These are phyloP conservation scores for Mormyrus proboscirostris DNA, from an alignment of 2,797 vertebrate species.

Conservation along the genomic window DNA sequence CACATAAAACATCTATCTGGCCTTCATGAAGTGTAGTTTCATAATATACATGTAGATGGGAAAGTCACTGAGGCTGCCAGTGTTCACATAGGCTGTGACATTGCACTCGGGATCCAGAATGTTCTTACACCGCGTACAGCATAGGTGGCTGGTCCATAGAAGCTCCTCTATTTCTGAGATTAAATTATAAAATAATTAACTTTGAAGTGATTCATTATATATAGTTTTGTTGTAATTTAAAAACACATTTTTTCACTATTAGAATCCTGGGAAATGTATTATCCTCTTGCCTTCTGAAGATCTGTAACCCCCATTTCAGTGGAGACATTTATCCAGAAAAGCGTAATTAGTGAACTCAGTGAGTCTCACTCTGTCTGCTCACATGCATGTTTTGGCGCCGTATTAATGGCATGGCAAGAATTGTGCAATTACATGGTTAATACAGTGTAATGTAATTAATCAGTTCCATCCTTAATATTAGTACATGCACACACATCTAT, in stretches of 20 bases:
- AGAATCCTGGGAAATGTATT: not conserved
- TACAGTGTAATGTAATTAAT: not conserved
- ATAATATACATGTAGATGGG: not conserved
- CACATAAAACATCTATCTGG: not conserved
- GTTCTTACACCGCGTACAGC: not conserved
- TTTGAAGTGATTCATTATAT: not conserved
- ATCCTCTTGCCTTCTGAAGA: not conserved
- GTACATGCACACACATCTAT: not conserved
- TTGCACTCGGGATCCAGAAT: not conserved
- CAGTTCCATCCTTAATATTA: not conserved
- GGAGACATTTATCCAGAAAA: not conserved
- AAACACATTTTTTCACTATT: not conserved
- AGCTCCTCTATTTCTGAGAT: not conserved
- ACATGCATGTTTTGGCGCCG: not conserved
- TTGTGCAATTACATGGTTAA: not conserved
- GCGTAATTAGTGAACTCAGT: not conserved
- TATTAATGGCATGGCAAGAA: not conserved
- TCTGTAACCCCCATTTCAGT: not conserved
- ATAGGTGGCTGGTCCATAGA: not conserved
- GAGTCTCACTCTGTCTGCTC: not conserved
- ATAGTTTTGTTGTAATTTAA: not conserved
- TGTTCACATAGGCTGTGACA: not conserved
- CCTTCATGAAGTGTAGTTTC: not conserved
- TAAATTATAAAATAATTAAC: not conserved
- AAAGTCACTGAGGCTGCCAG: not conserved